These are phyloP conservation scores for Rhagologus leucostigma DNA, from an alignment of 2,113 vertebrate genomes.

Conservation along the genomic window DNA sequence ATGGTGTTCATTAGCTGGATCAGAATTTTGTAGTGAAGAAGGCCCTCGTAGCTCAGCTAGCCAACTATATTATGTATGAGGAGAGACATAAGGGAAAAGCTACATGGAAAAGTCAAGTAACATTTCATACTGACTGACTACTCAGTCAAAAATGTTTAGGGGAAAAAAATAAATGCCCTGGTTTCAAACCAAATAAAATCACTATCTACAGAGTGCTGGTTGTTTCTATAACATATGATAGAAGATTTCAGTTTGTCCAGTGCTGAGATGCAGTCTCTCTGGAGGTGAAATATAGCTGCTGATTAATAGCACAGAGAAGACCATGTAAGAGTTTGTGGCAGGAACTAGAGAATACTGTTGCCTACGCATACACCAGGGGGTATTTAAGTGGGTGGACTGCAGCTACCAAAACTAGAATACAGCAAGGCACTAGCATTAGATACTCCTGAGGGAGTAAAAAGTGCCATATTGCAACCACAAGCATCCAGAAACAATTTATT, in stretches of 20 bases:
- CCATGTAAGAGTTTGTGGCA: not conserved
- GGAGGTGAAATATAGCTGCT: not conserved
- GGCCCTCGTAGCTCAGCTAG: not conserved
- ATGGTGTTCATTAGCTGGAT: not conserved
- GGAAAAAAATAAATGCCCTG: not conserved
- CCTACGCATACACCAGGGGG: not conserved
- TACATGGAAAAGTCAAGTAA: not conserved
- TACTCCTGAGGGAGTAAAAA: not conserved
- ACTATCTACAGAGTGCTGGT: not conserved
- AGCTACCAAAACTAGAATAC: conserved; percentile 22
- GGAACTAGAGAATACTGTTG: not conserved
- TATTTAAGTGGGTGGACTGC: conserved; percentile 24
- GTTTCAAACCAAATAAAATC: not conserved
- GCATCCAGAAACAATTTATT: not conserved
- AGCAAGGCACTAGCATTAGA: not conserved
- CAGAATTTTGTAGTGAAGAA: not conserved
- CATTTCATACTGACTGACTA: not conserved
- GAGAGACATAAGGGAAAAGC: not conserved
- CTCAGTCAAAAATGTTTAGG: not conserved
- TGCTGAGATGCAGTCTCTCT: not conserved
- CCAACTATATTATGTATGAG: not conserved
- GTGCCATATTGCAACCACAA: not conserved
- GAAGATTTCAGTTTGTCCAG: not conserved
- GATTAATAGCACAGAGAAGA: conserved; percentile 1
- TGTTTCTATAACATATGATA: not conserved